Conservation (phyloP, 2,797 vertebrate genomes). For the Pagetopsis macropterus region DNA sequence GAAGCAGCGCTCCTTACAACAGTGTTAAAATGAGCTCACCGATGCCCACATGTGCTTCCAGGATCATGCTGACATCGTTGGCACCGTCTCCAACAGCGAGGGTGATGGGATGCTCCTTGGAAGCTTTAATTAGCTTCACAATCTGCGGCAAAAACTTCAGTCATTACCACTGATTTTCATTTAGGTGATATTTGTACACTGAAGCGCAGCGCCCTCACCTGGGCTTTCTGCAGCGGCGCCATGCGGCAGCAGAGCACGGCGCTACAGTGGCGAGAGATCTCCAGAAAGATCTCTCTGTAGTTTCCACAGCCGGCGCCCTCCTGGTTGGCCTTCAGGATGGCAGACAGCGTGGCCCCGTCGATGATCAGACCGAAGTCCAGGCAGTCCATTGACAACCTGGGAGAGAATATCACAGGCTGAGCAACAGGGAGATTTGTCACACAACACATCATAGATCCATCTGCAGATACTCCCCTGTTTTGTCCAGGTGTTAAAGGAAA, state of each 20-base stretch:
- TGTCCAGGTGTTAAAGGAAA: not conserved
- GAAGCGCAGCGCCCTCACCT: constrained; percentile 61
- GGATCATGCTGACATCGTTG: constrained; percentile 99
- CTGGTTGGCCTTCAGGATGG: constrained; percentile 90
- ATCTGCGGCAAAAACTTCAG: constrained; percentile 84
- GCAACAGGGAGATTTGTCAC: constrained; percentile 15
- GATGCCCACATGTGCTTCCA: constrained; percentile 98
- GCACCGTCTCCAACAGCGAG: constrained; percentile 96
- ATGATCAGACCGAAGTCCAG: constrained; percentile 98
- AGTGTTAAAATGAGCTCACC: constrained; percentile 81
- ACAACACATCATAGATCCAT: not conserved
- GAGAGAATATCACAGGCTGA: constrained; percentile 40
- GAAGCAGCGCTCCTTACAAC: not conserved
- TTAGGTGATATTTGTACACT: not conserved
- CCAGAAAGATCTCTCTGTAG: constrained; percentile 94
- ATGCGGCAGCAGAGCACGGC: constrained; percentile 88
- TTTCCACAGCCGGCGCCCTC: constrained; percentile 84
- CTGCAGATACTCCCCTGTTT: not conserved
- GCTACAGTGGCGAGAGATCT: constrained; percentile 96
- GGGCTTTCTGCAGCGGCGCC: constrained; percentile 83
- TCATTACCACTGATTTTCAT: not conserved
- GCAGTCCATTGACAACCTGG: constrained; percentile 92
- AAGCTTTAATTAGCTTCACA: constrained; percentile 96
- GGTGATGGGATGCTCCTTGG: constrained; percentile 96
- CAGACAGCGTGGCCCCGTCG: constrained; percentile 93